Conservation (phyloP, 2,113 vertebrate genomes). For the Myotis lucifugus region DNA sequence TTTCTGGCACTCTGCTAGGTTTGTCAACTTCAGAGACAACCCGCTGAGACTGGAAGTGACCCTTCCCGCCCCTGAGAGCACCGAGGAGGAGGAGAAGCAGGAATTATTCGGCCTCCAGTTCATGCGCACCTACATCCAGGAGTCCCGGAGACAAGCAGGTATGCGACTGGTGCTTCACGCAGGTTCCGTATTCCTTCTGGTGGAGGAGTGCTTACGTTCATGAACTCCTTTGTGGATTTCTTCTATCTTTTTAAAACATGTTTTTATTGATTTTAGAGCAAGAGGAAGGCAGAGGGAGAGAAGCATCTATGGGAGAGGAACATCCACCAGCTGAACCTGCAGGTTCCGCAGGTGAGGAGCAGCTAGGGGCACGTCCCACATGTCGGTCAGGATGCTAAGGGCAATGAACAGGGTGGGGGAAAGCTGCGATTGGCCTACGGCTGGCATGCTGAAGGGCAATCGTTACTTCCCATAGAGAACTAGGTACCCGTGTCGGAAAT, state of each 20-base stretch:
- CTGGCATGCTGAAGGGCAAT: not conserved
- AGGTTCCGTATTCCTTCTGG: not conserved
- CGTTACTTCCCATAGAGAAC: not conserved
- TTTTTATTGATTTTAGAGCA: not conserved
- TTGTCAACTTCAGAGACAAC: constrained; percentile 98
- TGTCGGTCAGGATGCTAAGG: not conserved
- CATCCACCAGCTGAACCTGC: not conserved
- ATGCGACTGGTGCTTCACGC: not conserved
- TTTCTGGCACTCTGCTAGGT: constrained; percentile 86
- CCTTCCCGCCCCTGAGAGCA: constrained; percentile 79
- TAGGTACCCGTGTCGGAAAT: not conserved
- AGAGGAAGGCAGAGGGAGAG: not conserved
- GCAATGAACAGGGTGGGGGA: not conserved
- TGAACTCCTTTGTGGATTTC: not conserved
- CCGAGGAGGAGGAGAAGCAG: constrained; percentile 89
- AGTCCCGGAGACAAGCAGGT: constrained; percentile 82
- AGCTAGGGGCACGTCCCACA: not conserved
- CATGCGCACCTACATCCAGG: constrained; percentile 93
- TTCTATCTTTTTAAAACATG: not conserved
- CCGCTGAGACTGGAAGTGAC: constrained; percentile 90
- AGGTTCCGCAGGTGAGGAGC: not conserved
- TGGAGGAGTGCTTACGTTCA: not conserved
- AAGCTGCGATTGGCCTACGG: not conserved
- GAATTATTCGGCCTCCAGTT: constrained; percentile 95
- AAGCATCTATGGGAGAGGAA: not conserved